These are phyloP conservation scores for Steinernema khuongi DNA, from an alignment of 1,140 invertebrate species.

Conservation along the genomic window DNA sequence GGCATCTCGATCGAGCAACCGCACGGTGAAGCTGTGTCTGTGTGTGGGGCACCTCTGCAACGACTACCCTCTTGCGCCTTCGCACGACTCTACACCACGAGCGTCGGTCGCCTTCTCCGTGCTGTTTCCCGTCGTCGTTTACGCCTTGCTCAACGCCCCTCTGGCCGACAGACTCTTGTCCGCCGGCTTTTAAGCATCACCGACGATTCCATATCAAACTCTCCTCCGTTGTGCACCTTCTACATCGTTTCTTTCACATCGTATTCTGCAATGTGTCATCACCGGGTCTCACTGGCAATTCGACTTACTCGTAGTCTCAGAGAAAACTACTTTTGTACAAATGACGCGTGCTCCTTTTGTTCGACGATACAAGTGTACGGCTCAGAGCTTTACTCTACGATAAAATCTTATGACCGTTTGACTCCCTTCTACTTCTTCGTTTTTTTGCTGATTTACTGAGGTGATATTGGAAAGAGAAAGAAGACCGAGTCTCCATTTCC, in stretches of 20 bases:
- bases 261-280: not conserved
- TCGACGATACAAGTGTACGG: no score
- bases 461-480: no score
- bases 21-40: slow-evolving; percentile 4
- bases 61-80: not conserved
- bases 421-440: no score
- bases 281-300: not conserved
- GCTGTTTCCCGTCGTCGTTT: not conserved
- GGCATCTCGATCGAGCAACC: not conserved
- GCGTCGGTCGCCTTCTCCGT: not conserved
- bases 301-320: no score
- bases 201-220: not conserved
- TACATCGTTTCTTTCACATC: not conserved
- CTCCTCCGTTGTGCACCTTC: not conserved
- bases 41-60: slow-evolving; percentile 1
- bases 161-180: not conserved
- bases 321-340: no score
- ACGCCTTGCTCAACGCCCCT: not conserved
- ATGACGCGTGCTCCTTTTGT: no score
- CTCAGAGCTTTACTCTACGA: not conserved
- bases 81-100: not conserved
- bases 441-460: no score
- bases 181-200: not conserved
- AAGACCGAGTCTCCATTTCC: no score
- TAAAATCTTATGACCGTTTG: not conserved